A percentile compares a stretch with the other conserved stretches of the same genome.
These are phyloP conservation scores for Margaritifera margaritifera DNA, from an alignment of 2,888 invertebrate genomes.

Conservation along the genomic window DNA sequence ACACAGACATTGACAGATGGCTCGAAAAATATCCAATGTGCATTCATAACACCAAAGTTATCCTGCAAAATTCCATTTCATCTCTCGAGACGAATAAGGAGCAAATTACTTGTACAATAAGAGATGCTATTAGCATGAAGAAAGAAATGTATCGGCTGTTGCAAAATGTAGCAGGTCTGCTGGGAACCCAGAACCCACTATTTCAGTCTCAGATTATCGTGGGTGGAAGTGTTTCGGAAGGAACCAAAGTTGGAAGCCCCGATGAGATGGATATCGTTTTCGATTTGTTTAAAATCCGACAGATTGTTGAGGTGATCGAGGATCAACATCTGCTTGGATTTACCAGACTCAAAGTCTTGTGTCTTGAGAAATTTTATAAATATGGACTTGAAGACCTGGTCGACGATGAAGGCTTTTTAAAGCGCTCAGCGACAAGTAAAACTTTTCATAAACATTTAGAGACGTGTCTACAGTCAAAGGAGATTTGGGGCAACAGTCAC, in stretches of 20 bases:
- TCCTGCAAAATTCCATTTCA: conserved; percentile 12
- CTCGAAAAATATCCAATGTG: conserved; percentile 14
- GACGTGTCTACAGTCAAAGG: conserved; percentile 1
- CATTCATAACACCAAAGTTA: conserved; percentile 8
- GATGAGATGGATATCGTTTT: conserved; percentile 19
- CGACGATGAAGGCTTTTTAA: conserved; percentile 12
- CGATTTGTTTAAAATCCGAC: conserved; percentile 18
- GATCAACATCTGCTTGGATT: conserved; percentile 1
- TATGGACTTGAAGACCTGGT: conserved; percentile 4
- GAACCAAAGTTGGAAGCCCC: conserved; percentile 13
- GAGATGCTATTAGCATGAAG: conserved; percentile 4
- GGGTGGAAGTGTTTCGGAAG: conserved; percentile 17
- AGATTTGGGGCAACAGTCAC: background rate
- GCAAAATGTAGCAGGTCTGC: background rate
- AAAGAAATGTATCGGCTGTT: conserved; percentile 5
- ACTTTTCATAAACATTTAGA: conserved; percentile 14
- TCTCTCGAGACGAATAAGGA: conserved; percentile 9
- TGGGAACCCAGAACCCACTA: conserved; percentile 6
- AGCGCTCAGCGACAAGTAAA: conserved; percentile 11
- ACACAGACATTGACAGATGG: conserved; percentile 10
- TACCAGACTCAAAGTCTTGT: conserved; percentile 8
- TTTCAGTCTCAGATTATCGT: conserved; percentile 13
- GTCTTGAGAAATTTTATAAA: conserved; percentile 1
- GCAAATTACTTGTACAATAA: background rate
- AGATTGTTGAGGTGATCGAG: conserved; percentile 3